Conservation (phyloP, 2,888 invertebrate genomes). For the Drosophila infuscata region DNA sequence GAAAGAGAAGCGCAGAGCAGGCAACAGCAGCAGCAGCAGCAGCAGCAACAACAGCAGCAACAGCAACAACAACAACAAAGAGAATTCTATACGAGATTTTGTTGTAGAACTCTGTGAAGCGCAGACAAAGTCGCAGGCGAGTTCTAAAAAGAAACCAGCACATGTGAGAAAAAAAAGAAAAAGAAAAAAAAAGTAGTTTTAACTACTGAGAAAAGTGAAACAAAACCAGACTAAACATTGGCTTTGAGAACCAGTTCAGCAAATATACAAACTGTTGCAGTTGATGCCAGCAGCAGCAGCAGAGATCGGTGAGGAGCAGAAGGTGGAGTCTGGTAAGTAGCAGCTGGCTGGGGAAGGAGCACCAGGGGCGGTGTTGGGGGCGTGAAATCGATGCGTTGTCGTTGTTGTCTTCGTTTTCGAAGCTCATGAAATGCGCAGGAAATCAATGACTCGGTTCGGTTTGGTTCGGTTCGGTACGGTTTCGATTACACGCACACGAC, state of each 20-base stretch:
- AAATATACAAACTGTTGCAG: conserved; percentile 67
- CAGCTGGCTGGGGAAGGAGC: background rate
- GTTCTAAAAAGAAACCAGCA: conserved; percentile 61
- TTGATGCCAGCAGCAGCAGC: conserved; percentile 6
- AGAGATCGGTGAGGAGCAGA: conserved; percentile 8
- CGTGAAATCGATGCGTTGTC: conserved; percentile 78
- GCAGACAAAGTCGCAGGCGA: conserved; percentile 58
- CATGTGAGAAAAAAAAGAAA: conserved; percentile 47
- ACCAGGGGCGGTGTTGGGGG: conserved; percentile 33
- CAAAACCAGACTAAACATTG: conserved; percentile 81
- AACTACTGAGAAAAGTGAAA: conserved; percentile 77
- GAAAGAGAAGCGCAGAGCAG: conserved; percentile 43
- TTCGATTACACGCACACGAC: conserved; percentile 81
- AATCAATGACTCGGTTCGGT: conserved; percentile 83
- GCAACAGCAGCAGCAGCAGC: conserved; percentile 11
- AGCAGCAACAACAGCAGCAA: background rate
- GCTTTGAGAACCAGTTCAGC: conserved; percentile 75
- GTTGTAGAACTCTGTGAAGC: conserved; percentile 41
- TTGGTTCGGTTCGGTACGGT: conserved; percentile 69
- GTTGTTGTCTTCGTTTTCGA: conserved; percentile 56
- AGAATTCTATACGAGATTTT: conserved; percentile 10
- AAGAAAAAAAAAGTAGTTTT: conserved; percentile 50
- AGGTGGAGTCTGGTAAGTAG: conserved; percentile 17
- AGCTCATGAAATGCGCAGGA: conserved; percentile 81
- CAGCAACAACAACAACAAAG: background rate